Conservation (phyloP, 2,888 invertebrate species). For the Aporophyla nigra region DNA sequence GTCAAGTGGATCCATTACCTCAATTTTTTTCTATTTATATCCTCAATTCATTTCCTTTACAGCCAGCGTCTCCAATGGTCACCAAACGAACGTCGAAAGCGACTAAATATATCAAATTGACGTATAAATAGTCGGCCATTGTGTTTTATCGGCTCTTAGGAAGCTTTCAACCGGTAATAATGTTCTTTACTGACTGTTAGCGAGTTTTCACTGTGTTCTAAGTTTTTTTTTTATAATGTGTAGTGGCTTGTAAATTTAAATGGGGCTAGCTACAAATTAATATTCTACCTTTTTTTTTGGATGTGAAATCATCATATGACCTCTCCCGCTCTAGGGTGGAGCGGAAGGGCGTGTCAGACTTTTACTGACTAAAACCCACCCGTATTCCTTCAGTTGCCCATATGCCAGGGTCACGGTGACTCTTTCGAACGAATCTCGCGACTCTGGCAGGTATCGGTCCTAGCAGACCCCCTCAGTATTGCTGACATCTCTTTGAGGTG, state of each 20-base stretch:
- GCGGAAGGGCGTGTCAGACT: too few relatives aligned
- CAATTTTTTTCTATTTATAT: too few relatives aligned
- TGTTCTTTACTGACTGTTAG: slow-evolving; percentile 31
- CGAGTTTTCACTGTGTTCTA: slow-evolving; percentile 1
- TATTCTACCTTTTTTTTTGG: too few relatives aligned
- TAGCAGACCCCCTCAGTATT: too few relatives aligned
- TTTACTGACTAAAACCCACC: too few relatives aligned
- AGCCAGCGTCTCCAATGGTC: not conserved
- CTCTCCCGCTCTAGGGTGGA: too few relatives aligned
- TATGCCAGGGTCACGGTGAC: too few relatives aligned
- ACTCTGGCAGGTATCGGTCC: too few relatives aligned
- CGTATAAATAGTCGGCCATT: slow-evolving; percentile 39
- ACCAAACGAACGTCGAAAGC: not conserved
- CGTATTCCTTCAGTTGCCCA: too few relatives aligned
- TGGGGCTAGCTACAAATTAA: not conserved
- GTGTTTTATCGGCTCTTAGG: slow-evolving; percentile 45
- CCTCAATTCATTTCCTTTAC: not conserved
- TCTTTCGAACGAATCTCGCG: too few relatives aligned
- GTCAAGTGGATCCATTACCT: not conserved
- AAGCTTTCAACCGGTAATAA: slow-evolving; percentile 42
- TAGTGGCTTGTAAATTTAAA: not conserved
- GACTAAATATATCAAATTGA: slow-evolving; percentile 39
- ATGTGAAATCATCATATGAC: too few relatives aligned
- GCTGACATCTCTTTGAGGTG: too few relatives aligned
- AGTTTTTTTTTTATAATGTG: not conserved